phyloP scores from a whole-genome alignment of 2,113 vertebrate species.

The Petrocephalus microphthalmus region DNA sequence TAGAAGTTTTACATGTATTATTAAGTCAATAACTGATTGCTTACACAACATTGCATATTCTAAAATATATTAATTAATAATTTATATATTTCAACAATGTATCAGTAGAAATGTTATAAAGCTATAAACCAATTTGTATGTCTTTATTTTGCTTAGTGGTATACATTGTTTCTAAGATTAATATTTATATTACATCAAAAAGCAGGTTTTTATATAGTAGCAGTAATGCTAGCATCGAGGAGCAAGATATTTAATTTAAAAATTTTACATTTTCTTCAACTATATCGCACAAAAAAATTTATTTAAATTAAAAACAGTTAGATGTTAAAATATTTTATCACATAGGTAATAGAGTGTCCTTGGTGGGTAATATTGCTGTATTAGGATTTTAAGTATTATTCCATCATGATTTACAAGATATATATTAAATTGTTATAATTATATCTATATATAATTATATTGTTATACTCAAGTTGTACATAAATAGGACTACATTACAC shows the following conservation, averaged over 20 bases:
- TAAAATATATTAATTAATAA: background rate
- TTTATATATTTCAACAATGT: background rate
- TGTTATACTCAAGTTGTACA: background rate
- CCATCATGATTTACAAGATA: background rate
- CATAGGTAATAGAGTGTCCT: background rate
- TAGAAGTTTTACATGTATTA: background rate
- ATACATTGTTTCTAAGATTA: background rate
- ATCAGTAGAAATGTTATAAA: background rate
- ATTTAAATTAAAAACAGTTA: background rate
- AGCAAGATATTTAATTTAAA: background rate
- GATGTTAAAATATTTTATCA: background rate
- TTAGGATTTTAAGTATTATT: background rate
- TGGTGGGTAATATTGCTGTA: background rate
- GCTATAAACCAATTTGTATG: background rate
- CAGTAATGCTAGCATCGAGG: background rate
- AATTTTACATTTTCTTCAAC: background rate
- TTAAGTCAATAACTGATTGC: background rate
- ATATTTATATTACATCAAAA: background rate
- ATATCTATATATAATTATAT: background rate
- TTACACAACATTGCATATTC: background rate
- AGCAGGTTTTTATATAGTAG: background rate
- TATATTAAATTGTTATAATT: background rate
- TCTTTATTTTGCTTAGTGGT: background rate
- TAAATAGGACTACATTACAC: background rate
- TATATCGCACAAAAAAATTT: background rate